phyloP scores from a whole-genome alignment of 2,113 vertebrate species.

The Sus scrofa region DNA sequence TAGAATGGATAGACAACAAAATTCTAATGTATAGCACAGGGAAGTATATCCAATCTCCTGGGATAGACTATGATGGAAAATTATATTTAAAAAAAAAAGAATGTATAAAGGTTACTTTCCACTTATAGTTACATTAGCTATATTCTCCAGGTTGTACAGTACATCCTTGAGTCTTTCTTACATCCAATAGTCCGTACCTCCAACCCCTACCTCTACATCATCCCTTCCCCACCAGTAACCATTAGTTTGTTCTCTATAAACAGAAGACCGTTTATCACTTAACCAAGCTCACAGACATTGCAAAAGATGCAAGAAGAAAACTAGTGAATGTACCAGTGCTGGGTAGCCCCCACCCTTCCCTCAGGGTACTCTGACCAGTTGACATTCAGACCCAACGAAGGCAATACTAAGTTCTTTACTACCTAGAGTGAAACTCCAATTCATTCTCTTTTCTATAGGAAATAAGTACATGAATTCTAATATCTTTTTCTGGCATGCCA shows the following conservation, averaged over 20 bases:
- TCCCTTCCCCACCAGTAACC: neutral
- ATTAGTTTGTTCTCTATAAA: neutral
- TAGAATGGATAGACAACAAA: no score
- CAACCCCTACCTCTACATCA: no score
- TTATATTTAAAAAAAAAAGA: no score
- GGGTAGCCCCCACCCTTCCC: accelerated
- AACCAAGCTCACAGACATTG: neutral
- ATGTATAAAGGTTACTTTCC: neutral
- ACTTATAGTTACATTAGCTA: neutral
- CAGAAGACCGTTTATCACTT: neutral
- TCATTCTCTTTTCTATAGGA: neutral
- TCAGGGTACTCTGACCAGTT: no score
- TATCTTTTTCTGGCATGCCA: neutral
- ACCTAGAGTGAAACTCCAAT: neutral
- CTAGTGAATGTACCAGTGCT: no score
- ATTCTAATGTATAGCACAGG: no score
- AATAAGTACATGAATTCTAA: neutral
- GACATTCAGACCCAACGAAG: neutral
- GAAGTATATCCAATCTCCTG: no score
- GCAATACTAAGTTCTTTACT: neutral
- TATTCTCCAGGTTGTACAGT: neutral
- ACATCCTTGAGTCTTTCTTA: neutral
- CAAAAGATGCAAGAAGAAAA: neutral
- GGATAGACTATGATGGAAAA: no score
- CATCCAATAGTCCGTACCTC: neutral